phyloP scores from a whole-genome alignment of 1,140 invertebrate species.

The Oncopeltus fasciatus region DNA sequence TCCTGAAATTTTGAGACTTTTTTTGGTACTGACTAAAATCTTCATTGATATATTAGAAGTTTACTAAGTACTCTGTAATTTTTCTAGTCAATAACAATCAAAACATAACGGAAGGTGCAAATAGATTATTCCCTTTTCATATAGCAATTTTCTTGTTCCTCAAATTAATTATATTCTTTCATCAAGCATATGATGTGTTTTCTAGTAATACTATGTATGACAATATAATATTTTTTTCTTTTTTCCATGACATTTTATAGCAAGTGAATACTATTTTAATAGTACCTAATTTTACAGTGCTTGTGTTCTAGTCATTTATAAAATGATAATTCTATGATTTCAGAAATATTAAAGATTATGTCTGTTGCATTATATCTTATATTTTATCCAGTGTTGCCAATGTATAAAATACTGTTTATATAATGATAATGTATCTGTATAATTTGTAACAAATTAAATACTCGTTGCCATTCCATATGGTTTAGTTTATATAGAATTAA shows the following conservation, averaged over 20 bases:
- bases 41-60: too few relatives aligned
- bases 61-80: too few relatives aligned
- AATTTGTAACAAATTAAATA: conserved; percentile 11
- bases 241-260: background rate
- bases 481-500: conserved; percentile 12
- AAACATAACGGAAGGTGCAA: too few relatives aligned
- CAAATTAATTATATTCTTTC: too few relatives aligned
- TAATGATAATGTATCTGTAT: conserved; percentile 4
- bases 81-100: too few relatives aligned
- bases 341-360: conserved; percentile 2
- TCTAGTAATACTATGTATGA: too few relatives aligned
- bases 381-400: conserved; percentile 14
- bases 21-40: too few relatives aligned
- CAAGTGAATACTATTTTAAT: background rate
- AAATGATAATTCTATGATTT: background rate
- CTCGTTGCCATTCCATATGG: conserved; percentile 17
- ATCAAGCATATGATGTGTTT: too few relatives aligned
- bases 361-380: conserved; percentile 13
- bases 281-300: background rate
- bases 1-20: too few relatives aligned
- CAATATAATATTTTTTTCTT: too few relatives aligned
- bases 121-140: too few relatives aligned
- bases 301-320: conserved; percentile 1
- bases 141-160: too few relatives aligned
- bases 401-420: conserved; percentile 13